These are phyloP conservation scores for Seriola dumerili DNA, from an alignment of 2,113 vertebrate species.

Conservation along the genomic window DNA sequence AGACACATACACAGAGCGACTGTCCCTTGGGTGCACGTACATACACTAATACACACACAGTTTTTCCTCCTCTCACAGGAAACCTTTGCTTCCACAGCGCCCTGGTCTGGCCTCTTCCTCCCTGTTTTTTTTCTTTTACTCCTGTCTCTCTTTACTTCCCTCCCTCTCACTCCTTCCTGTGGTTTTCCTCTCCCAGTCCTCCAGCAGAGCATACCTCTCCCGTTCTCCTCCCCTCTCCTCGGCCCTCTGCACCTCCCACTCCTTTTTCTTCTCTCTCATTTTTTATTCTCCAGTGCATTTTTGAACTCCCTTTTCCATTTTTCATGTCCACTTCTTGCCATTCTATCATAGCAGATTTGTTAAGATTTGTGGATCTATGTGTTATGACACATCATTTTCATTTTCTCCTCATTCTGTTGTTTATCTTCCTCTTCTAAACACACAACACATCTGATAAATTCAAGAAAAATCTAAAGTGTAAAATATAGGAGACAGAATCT, in stretches of 20 bases:
- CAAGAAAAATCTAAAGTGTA: not conserved
- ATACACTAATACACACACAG: constrained; percentile 25
- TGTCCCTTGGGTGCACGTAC: not conserved
- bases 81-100: constrained; percentile 71
- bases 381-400: not conserved
- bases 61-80: constrained; percentile 71
- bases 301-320: constrained; percentile 35
- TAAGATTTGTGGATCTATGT: not conserved
- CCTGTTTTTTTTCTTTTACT: constrained; percentile 34
- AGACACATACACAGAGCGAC: not conserved
- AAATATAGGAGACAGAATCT: not conserved
- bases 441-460: not conserved
- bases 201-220: constrained; percentile 78
- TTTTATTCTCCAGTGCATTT: constrained; percentile 39
- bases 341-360: not conserved
- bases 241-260: constrained; percentile 50
- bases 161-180: constrained; percentile 69
- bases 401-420: not conserved
- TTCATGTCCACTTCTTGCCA: constrained; percentile 2
- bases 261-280: constrained; percentile 58
- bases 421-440: not conserved
- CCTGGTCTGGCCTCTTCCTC: constrained; percentile 73
- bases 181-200: constrained; percentile 77
- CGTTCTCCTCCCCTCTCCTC: constrained; percentile 45
- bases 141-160: constrained; percentile 31